phyloP scores from a whole-genome alignment of 2,797 vertebrate species.

The Helicolenus hilgendorfi region DNA sequence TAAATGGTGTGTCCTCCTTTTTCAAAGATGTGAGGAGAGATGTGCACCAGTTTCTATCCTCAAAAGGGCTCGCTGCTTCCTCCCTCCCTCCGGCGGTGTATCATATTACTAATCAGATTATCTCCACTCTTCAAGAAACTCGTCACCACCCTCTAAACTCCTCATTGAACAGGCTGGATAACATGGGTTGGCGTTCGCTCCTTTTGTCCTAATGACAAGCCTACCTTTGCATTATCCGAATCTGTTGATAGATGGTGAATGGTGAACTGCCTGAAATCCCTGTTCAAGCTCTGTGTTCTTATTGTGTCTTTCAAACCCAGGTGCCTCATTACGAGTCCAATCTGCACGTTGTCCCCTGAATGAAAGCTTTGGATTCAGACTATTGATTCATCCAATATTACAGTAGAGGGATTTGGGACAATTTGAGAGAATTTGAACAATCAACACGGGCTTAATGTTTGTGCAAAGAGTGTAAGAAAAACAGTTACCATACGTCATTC shows the following conservation, averaged over 20 bases:
- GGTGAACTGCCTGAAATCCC: constrained; percentile 11
- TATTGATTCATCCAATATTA: neutral
- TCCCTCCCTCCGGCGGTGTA: constrained; percentile 39
- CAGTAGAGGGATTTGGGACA: neutral
- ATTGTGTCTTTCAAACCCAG: neutral
- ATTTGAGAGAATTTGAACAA: neutral
- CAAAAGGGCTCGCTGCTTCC: constrained; percentile 15
- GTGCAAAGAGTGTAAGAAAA: neutral
- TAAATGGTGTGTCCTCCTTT: constrained; percentile 39
- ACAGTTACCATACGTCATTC: neutral
- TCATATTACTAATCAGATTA: constrained; percentile 79
- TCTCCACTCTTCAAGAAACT: constrained; percentile 56
- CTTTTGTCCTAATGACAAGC: constrained; percentile 39
- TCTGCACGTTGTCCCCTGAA: neutral
- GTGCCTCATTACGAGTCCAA: constrained; percentile 9
- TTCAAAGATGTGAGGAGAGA: constrained; percentile 36
- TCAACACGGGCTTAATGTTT: neutral
- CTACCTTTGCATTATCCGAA: neutral
- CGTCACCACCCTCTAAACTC: neutral
- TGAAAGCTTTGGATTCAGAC: neutral
- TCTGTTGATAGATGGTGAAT: constrained; percentile 15
- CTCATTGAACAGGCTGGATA: constrained; percentile 20
- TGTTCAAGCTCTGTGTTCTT: neutral
- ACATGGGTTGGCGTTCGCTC: neutral
- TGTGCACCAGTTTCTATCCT: constrained; percentile 40